Base-by-base conservation (phyloP, 2,113 vertebrate species). In the Zosterops pallidus region DNA sequence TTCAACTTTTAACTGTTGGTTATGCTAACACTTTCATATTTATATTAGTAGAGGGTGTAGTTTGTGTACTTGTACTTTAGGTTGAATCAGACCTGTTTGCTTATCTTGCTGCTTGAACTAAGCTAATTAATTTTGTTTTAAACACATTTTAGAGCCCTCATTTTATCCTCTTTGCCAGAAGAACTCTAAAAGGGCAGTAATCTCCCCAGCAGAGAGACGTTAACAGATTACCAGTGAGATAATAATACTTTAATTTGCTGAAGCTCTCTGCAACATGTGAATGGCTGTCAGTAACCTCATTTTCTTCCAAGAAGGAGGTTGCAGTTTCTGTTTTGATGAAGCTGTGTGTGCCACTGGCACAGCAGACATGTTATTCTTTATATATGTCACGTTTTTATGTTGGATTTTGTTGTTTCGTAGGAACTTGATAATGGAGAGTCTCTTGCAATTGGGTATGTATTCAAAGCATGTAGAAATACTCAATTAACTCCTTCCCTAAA, bases 371-470 rank as follows among this genome's bases (percentile, higher is more conserved):
- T 77, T 84, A 8, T 2, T 77, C 35, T 64, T 5, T 70, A 42
- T 55, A 6, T 55, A 12, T 50, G 42, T 4, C 50, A 22, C 56
- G 18, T 70, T 76, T 92, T 96, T 53, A 82, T 90, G 49, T 81
- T 95, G 67, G 11, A 44, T 97, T 76, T 97, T 96, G 26, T 89
- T 96, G 4, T 83, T 97, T 97, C 44, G 0, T 52, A 98, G 98
- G 97, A 97, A 87, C 92, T 97, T 65, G 92, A 72, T 83, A 96
- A 96, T 7, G 96, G 96, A 90, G 96, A 94, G 79, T 52, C 92
- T 83, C 83, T 28, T 83, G 89, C 94, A 91, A 72, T 96, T 69
- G 94, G 98, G 98, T 98, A 97, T 46, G 96, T 97, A 75, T 94
- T 90, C 56, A 83, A 79, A 90, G 35, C 62, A 53, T 47, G 81